Conservation (phyloP, 2,113 vertebrate genomes). For the Eudyptes chrysolophus region DNA sequence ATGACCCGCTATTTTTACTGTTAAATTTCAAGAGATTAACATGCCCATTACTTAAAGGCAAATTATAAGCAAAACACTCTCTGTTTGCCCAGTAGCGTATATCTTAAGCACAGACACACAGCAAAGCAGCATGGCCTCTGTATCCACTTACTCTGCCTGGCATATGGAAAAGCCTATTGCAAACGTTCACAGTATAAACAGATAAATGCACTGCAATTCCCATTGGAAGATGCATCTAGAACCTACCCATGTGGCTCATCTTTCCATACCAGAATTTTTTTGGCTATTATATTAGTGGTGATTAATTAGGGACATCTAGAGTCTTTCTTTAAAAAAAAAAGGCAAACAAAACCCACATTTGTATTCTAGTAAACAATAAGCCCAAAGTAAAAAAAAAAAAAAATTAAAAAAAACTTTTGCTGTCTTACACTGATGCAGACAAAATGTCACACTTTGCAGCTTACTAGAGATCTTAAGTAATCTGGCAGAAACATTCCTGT, state of each 20-base stretch:
- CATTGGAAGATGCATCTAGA: not conserved
- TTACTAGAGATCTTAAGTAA: not conserved
- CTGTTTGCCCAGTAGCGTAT: not conserved
- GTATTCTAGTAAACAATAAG: not conserved
- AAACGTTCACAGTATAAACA: not conserved
- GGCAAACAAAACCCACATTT: not conserved
- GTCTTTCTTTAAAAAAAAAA: not conserved
- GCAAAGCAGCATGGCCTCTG: not conserved
- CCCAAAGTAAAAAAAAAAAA: not conserved
- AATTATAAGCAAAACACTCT: not conserved
- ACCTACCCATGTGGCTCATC: not conserved
- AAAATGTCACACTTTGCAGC: not conserved
- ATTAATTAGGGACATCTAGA: not conserved
- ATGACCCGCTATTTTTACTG: not conserved
- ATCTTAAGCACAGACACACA: not conserved
- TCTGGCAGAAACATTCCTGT: not conserved
- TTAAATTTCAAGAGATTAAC: not conserved
- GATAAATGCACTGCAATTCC: not conserved
- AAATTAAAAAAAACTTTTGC: not conserved
- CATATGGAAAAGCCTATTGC: not conserved
- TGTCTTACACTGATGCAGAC: not conserved
- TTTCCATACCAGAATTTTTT: not conserved
- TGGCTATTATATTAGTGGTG: not conserved
- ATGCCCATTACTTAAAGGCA: not conserved
- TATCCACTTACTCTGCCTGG: not conserved